Evolutionary conservation across 2,113 vertebrate genomes (phyloP).

Genomic region (Heterochromis multidens): DNA sequence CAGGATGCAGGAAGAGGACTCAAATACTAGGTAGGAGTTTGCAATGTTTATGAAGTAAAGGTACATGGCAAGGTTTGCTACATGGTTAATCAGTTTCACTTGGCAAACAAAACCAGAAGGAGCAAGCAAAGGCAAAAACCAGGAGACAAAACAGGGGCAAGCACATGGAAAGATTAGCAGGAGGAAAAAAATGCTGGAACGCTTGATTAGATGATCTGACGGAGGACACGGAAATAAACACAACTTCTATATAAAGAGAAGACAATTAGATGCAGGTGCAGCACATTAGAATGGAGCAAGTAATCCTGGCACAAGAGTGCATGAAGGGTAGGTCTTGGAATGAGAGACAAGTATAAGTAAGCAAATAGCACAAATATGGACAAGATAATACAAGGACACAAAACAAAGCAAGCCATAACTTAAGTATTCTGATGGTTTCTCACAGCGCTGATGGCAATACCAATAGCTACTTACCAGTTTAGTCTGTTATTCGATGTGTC

Average conservation of each 20-base stretch:
- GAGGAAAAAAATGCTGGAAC: too few relatives aligned
- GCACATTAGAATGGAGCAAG: not conserved
- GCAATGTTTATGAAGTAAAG: not conserved
- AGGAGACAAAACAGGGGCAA: not conserved
- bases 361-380: not conserved
- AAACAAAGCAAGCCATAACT: not conserved
- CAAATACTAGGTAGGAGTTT: not conserved
- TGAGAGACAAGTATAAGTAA: not conserved
- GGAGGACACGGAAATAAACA: not conserved
- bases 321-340: not conserved
- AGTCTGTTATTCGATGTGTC: not conserved
- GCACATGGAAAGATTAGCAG: not conserved
- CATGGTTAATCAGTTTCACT: not conserved
- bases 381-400: not conserved
- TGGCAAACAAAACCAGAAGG: not conserved
- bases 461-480: not conserved
- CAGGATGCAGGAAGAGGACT: not conserved
- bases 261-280: not conserved
- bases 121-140: not conserved
- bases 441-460: not conserved
- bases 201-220: not conserved
- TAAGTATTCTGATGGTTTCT: not conserved
- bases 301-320: not conserved
- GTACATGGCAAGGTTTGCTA: not conserved
- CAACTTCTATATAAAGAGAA: not conserved